Base-by-base conservation (phyloP, 2,888 invertebrate genomes). In the Leistus spinibarbis region DNA sequence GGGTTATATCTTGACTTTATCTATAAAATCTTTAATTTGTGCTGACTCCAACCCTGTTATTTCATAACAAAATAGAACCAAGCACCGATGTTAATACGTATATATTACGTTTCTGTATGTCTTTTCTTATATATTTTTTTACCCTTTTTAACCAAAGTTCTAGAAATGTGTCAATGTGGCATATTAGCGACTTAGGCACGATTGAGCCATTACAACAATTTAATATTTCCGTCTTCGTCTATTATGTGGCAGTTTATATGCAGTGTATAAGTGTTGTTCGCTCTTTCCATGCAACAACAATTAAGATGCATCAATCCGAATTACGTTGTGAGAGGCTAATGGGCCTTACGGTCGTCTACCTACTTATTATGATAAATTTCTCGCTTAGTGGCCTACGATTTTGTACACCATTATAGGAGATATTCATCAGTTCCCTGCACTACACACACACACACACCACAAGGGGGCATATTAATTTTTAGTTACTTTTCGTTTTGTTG, bases 351-450 rank as follows among this genome's bases (percentile, higher is more conserved):
- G 23, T 75, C 75, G 23, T 75, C 75, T 75, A 75, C 75, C 75
- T 75, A 69, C 69, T 75, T 69, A 75, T 75, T 75, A 75, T 75
- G 75, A 75, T 75, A 75, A 75, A 75, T 75, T 69, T 74, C 64
- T 64, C 63, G 56, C 62, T 64, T 69, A 63, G 68, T 60, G 60
- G 63, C 69, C 69, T 75, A 54, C 75, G 69, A 69, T 75, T 75
- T 69, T 69, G 24, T 69, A 64, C 69, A 64, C 69, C 69, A 75
- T 75, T 75, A 75, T 64, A 54, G 63, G 64, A 40, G 40, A 69
- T 69, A 75, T 40, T 75, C 75, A 75, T 75, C 75, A 75, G n/a
- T 40, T 1, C 5, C 40, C 5, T 40, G 40, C 40, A 5, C 40
- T 40, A 7, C 5, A 40, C 40, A 40, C 40, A 40, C 40, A 40